Evolutionary conservation across 2,888 invertebrate species (phyloP).

Genomic region (Drosophila meridionalis): DNA sequence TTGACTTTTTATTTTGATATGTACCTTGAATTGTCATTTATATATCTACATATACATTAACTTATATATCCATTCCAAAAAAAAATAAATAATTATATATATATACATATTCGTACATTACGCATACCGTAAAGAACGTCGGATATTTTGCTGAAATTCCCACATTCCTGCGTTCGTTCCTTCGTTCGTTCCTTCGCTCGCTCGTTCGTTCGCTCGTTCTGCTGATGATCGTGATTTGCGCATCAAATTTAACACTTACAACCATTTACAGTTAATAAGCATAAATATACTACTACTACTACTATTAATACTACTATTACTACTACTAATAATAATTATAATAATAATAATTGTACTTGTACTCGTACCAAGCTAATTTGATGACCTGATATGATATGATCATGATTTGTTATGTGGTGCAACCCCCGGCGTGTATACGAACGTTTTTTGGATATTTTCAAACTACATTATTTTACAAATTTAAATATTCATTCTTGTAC

Average conservation of each 20-base stretch:
- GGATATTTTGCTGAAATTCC: constrained; percentile 66
- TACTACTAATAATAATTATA: constrained; percentile 42
- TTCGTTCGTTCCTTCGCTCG: constrained; percentile 65
- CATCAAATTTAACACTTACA: constrained; percentile 57
- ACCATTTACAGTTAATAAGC: constrained; percentile 46
- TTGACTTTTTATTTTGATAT: constrained; percentile 75
- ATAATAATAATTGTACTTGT: constrained; percentile 49
- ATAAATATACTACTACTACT: constrained; percentile 44
- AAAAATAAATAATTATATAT: constrained; percentile 16
- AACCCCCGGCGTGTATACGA: constrained; percentile 73
- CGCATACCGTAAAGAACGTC: constrained; percentile 45
- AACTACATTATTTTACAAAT: constrained; percentile 44
- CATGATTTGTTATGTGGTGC: constrained; percentile 80
- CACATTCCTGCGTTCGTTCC: constrained; percentile 62
- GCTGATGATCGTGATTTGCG: constrained; percentile 81
- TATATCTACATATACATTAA: constrained; percentile 43
- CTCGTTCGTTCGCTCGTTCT: constrained; percentile 76
- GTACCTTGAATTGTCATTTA: constrained; percentile 65
- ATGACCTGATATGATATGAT: constrained; percentile 61
- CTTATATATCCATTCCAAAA: constrained; percentile 28
- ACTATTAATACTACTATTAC: constrained; percentile 24
- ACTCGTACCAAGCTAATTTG: constrained; percentile 56
- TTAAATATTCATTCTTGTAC: constrained; percentile 62
- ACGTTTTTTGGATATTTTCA: constrained; percentile 73
- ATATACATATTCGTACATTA: constrained; percentile 29